phyloP scores from a whole-genome alignment of 2,888 invertebrate genomes.

The Drosophila parthenogenetica region DNA sequence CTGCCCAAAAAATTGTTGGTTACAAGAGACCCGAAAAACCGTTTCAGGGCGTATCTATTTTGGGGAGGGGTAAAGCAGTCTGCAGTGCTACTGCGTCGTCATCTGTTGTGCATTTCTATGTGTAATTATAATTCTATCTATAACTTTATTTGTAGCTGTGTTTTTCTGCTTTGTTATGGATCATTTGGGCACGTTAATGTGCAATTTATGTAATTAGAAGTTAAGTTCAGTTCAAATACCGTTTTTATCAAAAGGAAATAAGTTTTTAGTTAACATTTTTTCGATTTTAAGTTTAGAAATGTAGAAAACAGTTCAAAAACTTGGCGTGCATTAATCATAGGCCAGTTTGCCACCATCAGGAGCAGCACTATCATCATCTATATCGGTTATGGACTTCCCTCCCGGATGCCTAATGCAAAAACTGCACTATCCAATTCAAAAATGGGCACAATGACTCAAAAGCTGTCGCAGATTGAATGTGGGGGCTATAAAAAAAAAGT shows the following conservation, averaged over 20 bases:
- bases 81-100: slow-evolving; percentile 32
- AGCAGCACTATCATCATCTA: slow-evolving; percentile 19
- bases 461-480: slow-evolving; percentile 46
- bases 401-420: slow-evolving; percentile 68
- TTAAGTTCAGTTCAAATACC: not conserved
- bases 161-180: slow-evolving; percentile 30
- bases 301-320: slow-evolving; percentile 1
- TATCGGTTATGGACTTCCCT: slow-evolving; percentile 21
- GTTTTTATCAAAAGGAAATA: not conserved
- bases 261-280: not conserved
- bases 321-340: slow-evolving; percentile 34
- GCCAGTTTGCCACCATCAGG: not conserved
- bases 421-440: slow-evolving; percentile 61
- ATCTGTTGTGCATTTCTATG: slow-evolving; percentile 68
- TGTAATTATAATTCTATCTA: slow-evolving; percentile 43
- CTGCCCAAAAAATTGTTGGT: slow-evolving; percentile 10
- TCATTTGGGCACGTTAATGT: slow-evolving; percentile 42
- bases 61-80: not conserved
- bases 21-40: slow-evolving; percentile 4
- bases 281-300: too few species aligned
- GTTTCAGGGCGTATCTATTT: not conserved
- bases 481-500: slow-evolving; percentile 57
- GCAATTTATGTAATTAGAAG: slow-evolving; percentile 20
- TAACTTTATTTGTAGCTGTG: slow-evolving; percentile 7
- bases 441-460: slow-evolving; percentile 68